A percentile compares a stretch with the other conserved stretches of the same genome.
phyloP scores from a whole-genome alignment of 2,888 invertebrate genomes.

The Scaptomyza tumidula region DNA sequence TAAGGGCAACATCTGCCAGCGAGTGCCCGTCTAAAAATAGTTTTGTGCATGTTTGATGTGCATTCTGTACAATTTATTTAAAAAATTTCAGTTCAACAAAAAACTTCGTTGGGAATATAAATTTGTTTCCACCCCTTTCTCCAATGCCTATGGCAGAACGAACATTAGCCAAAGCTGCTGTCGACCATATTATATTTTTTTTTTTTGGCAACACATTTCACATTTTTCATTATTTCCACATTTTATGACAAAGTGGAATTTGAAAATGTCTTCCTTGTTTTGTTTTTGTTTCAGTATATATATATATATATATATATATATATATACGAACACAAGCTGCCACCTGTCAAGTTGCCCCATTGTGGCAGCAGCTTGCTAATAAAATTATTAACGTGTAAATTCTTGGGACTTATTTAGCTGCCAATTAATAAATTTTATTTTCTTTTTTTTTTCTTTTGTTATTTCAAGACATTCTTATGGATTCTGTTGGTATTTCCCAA shows the following conservation, averaged over 20 bases:
- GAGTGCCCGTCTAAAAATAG: slow-evolving; percentile 43
- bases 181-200: slow-evolving; percentile 5
- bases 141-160: slow-evolving; percentile 12
- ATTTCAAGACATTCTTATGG: slow-evolving; percentile 28
- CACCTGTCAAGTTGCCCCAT: slow-evolving; percentile 15
- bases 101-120: neutral
- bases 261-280: slow-evolving; percentile 62
- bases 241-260: slow-evolving; percentile 74
- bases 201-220: slow-evolving; percentile 67
- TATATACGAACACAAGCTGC: slow-evolving; percentile 1
- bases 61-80: slow-evolving; percentile 46
- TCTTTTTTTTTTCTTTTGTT: slow-evolving; percentile 40
- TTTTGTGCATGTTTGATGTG: slow-evolving; percentile 56
- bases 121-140: neutral
- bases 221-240: slow-evolving; percentile 68
- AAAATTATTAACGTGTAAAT: slow-evolving; percentile 82
- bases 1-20: slow-evolving; percentile 52
- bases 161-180: slow-evolving; percentile 56
- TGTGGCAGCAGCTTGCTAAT: slow-evolving; percentile 55
- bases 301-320: neutral
- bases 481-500: slow-evolving; percentile 2
- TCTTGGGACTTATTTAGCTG: slow-evolving; percentile 78
- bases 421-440: slow-evolving; percentile 78
- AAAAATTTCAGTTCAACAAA: slow-evolving; percentile 34
- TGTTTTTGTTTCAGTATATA: neutral